phyloP scores from a whole-genome alignment of 2,113 vertebrate genomes.

The Prunella fulvescens region DNA sequence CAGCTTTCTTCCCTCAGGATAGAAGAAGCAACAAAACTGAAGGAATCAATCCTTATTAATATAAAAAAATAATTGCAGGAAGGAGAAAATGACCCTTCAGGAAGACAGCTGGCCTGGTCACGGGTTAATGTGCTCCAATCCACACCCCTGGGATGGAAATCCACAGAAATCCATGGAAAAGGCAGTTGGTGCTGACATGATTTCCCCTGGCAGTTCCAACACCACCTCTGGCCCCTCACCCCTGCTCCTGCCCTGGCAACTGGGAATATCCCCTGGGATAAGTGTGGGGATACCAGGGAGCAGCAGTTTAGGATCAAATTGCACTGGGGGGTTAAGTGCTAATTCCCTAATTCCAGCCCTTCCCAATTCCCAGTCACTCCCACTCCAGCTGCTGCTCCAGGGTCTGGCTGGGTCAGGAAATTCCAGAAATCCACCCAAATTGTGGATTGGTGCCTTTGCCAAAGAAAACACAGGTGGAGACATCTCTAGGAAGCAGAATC shows the following conservation, averaged over 20 bases:
- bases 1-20: background rate
- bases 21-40: background rate
- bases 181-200: fast-evolving
- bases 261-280: background rate
- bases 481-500: background rate
- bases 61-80: background rate
- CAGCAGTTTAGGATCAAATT: background rate
- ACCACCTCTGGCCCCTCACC: fast-evolving
- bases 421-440: background rate
- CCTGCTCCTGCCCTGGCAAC: fast-evolving
- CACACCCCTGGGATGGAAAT: background rate
- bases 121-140: background rate
- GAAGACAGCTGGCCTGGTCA: slow-evolving; percentile 32
- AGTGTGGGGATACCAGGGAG: background rate
- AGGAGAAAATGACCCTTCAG: background rate
- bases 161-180: background rate
- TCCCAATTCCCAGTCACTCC: fast-evolving
- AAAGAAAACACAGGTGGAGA: background rate
- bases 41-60: background rate
- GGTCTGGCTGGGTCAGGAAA: background rate
- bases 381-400: background rate
- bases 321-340: background rate
- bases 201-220: background rate
- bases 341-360: background rate
- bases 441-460: background rate